These are phyloP conservation scores for Pelvicachromis taeniatus DNA, from an alignment of 2,113 vertebrate species.

Conservation along the genomic window DNA sequence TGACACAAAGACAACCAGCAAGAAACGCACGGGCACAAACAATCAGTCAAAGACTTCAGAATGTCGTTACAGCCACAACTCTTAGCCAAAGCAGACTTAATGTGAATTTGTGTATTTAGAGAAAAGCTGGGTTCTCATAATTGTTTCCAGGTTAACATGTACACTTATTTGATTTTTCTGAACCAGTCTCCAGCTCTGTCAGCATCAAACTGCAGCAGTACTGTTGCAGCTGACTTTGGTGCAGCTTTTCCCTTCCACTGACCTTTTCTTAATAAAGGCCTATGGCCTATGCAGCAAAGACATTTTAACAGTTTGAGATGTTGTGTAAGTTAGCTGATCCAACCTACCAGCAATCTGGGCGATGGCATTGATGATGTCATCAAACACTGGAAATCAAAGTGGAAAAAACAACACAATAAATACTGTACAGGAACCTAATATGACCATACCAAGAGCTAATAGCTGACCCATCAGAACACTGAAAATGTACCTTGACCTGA, in stretches of 20 bases:
- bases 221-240: not conserved
- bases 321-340: not conserved
- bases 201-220: not conserved
- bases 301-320: not conserved
- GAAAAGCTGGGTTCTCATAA: not conserved
- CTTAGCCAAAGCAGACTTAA: not conserved
- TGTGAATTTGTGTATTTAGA: not conserved
- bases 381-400: constrained; percentile 78
- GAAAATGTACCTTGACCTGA: constrained; percentile 81
- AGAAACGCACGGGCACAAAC: not conserved
- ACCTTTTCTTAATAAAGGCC: not conserved
- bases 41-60: not conserved
- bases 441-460: not conserved
- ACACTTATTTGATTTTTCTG: not conserved
- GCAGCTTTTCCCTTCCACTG: not conserved
- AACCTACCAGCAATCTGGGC: constrained; percentile 84
- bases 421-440: rapidly evolving
- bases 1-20: not conserved
- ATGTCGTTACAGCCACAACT: not conserved
- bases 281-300: not conserved
- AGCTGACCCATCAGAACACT: not conserved
- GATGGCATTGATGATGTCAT: constrained; percentile 87
- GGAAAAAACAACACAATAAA: not conserved
- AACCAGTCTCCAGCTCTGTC: not conserved
- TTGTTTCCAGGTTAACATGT: not conserved